Base-by-base conservation (phyloP, 2,888 invertebrate genomes). In the Aphelenchoides bicaudatus region DNA sequence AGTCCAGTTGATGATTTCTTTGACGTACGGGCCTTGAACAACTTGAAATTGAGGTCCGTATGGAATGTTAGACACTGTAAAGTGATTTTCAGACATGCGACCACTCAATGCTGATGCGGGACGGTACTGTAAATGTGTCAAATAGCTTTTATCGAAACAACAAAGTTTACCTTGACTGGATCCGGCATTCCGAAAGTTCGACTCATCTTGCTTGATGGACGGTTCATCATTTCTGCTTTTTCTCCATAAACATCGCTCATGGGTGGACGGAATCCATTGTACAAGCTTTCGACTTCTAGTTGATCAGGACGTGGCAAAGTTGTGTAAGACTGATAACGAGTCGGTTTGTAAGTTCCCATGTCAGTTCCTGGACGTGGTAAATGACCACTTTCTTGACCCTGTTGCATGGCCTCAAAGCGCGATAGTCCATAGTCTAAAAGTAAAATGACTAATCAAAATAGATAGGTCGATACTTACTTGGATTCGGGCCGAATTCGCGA, bases 371-470 rank as follows among this genome's bases (percentile, higher is more conserved):
- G 21, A 1, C 60, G 61, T 21, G 38, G 54, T 58, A 21, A 13
- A 58, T 46, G 13, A 1, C 5, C 25, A n/a, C 1, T 10, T 38
- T 5, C 16, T n/a, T 50, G 2, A 5, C 6, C 10, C 8, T 50
- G 19, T 21, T 19, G 16, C 38, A 37, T 37, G 16, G 38, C 16
- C 38, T 37, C 38, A 37, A 19, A 19, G 38, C 16, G 16, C 16
- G 38, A 37, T 16, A 16, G 70, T 70, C 70, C 71, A 70, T 70
- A 70, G n/a, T n/a, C n/a, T n/a, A n/a, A n/a, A n/a, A n/a, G n/a
- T n/a, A n/a, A n/a, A n/a, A n/a, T n/a, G n/a, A n/a, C n/a, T n/a
- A n/a, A n/a, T n/a, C n/a, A n/a, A n/a, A n/a, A n/a, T n/a, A n/a
- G n/a, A n/a, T n/a, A n/a, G n/a, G n/a, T n/a, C n/a, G n/a, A n/a